Evolutionary conservation across 2,888 invertebrate genomes (phyloP), one percentile per base, ranked within the genome.

Genomic region (Idaea biselata): DNA sequence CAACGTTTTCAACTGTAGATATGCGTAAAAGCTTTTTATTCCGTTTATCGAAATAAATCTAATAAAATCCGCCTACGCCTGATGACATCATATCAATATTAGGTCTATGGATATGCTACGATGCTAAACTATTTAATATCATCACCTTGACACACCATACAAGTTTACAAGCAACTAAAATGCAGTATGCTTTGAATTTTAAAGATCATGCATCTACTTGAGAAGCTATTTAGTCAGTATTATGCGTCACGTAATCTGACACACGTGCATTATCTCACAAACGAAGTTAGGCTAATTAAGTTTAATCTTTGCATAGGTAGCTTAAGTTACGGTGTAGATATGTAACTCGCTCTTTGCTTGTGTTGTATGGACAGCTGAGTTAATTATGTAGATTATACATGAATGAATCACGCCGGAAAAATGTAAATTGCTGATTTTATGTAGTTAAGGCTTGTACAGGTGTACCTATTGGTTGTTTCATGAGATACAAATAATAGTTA

Each of bases 351-450:
- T 44, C 14, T 44, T 3, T 44, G 44, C 11, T 33, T 33, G 33
- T 44, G 44, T 44, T 44, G 44, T 44, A 44, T 44, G 44, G 14
- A 44, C 44, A 44, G 44, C 44, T 44, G 17, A 55, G 31, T 1
- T 58, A 58, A 17, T 61, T 16, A 58, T 18, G 25, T 54, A 54
- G 16, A 25, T 60, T 60, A n/a, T 60, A 31, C 18, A 44, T 44
- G 44, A 8, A 44, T 44, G 44, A 44, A 44, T 44, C 44, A 44
- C 44, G 11, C 11, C 6, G 44, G 44, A 44, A 44, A 44, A 44
- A 44, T 44, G 44, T 44, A 44, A 14, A 44, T 14, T 44, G 44
- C 44, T 44, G 44, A 44, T 44, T 44, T 44, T 44, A 44, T 11
- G 44, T 44, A 0, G 44, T 44, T 44, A 44, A 14, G 44, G 8